Evolutionary conservation across 2,797 vertebrate species (phyloP).

Genomic region (Forpus xanthops): DNA sequence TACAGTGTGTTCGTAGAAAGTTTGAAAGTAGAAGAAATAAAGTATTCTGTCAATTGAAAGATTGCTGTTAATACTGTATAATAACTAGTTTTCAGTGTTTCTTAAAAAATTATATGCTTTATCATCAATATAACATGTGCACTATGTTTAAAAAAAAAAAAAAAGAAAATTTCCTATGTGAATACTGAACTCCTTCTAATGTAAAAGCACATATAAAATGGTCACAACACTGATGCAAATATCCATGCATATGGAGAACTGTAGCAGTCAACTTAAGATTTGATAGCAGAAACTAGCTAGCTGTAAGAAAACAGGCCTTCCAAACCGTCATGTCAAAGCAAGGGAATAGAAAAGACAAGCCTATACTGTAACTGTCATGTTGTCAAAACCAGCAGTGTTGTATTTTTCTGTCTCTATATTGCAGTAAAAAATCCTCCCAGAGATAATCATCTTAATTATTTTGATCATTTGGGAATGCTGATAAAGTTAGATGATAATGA

Average conservation of each 20-base stretch:
- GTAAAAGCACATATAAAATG: not conserved
- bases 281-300: not conserved
- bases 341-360: not conserved
- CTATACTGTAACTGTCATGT: not conserved
- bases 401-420: not conserved
- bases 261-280: not conserved
- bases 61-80: not conserved
- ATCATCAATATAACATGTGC: not conserved
- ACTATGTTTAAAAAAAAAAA: not conserved
- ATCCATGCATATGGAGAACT: not conserved
- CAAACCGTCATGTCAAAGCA: not conserved
- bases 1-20: not conserved
- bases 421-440: not conserved
- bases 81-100: not conserved
- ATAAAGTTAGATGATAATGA: constrained; percentile 24
- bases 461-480: constrained; percentile 33
- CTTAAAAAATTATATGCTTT: not conserved
- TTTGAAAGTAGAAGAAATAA: not conserved
- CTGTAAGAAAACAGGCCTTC: not conserved
- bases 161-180: not conserved
- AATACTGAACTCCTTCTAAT: not conserved
- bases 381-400: not conserved
- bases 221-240: not conserved
- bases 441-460: constrained; percentile 36
- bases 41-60: not conserved